A percentile compares a stretch with the other conserved stretches of the same genome.
Conservation (phyloP, 2,888 invertebrate species). For the Rutpela maculata region DNA sequence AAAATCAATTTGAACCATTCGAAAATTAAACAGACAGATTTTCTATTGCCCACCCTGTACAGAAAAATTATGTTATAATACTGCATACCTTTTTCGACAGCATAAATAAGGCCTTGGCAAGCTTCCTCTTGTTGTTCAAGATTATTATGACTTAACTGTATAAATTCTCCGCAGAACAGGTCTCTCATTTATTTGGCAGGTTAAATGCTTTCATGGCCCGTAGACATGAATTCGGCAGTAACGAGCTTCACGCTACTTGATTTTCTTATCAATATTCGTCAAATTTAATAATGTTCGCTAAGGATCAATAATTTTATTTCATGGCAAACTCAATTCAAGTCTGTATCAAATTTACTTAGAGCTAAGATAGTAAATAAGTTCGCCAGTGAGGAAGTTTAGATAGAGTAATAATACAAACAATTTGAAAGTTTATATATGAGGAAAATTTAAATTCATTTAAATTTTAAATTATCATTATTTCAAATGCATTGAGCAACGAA, state of each 20-base stretch:
- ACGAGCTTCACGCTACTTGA: conserved; percentile 15
- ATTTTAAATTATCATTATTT: too few relatives aligned
- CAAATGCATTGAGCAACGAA: too few relatives aligned
- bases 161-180: conserved; percentile 1
- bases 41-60: too few relatives aligned
- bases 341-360: not conserved
- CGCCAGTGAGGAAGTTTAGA: not conserved
- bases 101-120: not conserved
- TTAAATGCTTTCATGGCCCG: not conserved
- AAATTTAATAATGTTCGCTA: conserved; percentile 27
- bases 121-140: not conserved
- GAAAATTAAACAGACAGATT: too few relatives aligned
- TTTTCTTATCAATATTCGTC: conserved; percentile 19
- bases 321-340: not conserved
- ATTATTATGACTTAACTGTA: conserved; percentile 16
- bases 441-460: too few relatives aligned
- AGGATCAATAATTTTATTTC: conserved; percentile 5
- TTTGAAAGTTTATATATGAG: too few relatives aligned
- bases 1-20: too few relatives aligned
- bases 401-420: too few relatives aligned
- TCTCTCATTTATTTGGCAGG: conserved; percentile 5
- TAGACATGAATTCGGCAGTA: conserved; percentile 10
- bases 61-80: too few relatives aligned
- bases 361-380: not conserved
- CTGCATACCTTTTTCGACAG: not conserved